phyloP scores from a whole-genome alignment of 2,113 vertebrate species.

The Noctilio leporinus region DNA sequence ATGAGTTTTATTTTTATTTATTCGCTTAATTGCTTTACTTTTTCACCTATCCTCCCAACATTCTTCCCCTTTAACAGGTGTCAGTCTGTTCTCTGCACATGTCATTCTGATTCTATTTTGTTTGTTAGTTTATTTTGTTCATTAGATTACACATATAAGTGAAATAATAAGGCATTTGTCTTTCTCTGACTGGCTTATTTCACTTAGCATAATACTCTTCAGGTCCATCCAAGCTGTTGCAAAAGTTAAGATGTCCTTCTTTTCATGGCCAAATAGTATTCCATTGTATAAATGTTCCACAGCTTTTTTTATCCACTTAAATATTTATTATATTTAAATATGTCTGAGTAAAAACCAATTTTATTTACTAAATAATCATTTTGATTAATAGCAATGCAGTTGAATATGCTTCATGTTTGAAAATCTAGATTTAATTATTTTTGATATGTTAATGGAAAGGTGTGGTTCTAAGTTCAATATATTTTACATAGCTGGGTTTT shows the following conservation, averaged over 20 bases:
- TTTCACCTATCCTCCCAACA: not conserved
- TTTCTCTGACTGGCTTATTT: not conserved
- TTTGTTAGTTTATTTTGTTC: not conserved
- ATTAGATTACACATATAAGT: not conserved
- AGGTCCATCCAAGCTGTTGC: not conserved
- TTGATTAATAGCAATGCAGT: not conserved
- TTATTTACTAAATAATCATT: slow-evolving; percentile 8
- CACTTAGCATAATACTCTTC: not conserved
- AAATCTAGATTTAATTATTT: slow-evolving; percentile 40
- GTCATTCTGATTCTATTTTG: not conserved
- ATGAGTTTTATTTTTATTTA: not conserved
- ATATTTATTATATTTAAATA: not conserved
- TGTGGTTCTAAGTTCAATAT: slow-evolving; percentile 29
- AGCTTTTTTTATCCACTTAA: not conserved
- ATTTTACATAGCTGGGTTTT: slow-evolving; percentile 12
- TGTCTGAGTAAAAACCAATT: not conserved
- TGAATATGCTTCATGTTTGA: not conserved
- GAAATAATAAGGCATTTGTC: not conserved
- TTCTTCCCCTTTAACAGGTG: not conserved
- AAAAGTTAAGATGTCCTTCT: not conserved
- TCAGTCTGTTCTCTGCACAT: not conserved
- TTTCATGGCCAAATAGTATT: not conserved
- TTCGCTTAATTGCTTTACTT: not conserved
- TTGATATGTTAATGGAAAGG: not conserved
- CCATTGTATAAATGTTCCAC: not conserved